Evolutionary conservation across 2,888 invertebrate genomes (phyloP).

Genomic region (Ornithoptera priamus): DNA sequence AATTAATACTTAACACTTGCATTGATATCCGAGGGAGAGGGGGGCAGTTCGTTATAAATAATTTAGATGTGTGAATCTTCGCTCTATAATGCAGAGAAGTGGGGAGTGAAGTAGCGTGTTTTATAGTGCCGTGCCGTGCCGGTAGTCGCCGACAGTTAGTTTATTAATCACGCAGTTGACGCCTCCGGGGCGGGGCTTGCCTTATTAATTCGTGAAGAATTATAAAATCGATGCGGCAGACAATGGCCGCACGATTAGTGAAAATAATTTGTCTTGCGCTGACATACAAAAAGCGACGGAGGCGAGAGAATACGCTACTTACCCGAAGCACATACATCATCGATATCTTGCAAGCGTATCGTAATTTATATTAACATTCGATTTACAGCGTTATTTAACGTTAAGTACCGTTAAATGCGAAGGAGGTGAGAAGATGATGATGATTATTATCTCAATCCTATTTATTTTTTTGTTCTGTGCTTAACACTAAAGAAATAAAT

Average conservation of each 20-base stretch:
- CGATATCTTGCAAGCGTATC: conserved; percentile 35
- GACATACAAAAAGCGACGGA: conserved; percentile 34
- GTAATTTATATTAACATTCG: conserved; percentile 40
- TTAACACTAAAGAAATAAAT: no score
- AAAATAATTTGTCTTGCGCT: conserved; percentile 44
- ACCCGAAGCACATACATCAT: conserved; percentile 36
- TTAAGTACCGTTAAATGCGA: conserved; percentile 26
- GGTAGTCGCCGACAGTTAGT: conserved; percentile 64
- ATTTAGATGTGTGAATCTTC: conserved; percentile 55
- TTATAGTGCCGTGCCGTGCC: conserved; percentile 49
- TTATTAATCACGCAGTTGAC: conserved; percentile 74
- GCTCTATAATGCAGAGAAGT: conserved; percentile 35
- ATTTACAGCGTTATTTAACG: conserved; percentile 29
- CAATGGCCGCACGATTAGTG: conserved; percentile 46
- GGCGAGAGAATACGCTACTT: conserved; percentile 26
- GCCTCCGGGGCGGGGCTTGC: conserved; percentile 72
- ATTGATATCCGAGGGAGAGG: conserved; percentile 51
- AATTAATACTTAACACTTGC: conserved; percentile 62
- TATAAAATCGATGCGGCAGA: conserved; percentile 64
- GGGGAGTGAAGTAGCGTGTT: conserved; percentile 50
- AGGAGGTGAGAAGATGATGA: conserved; percentile 3
- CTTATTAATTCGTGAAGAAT: conserved; percentile 74
- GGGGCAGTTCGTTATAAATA: conserved; percentile 60
- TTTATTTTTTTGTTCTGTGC: no score
- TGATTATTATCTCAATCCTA: no score